Evolutionary conservation across 2,888 invertebrate species (phyloP).

Genomic region (Ptilodon capucinus): DNA sequence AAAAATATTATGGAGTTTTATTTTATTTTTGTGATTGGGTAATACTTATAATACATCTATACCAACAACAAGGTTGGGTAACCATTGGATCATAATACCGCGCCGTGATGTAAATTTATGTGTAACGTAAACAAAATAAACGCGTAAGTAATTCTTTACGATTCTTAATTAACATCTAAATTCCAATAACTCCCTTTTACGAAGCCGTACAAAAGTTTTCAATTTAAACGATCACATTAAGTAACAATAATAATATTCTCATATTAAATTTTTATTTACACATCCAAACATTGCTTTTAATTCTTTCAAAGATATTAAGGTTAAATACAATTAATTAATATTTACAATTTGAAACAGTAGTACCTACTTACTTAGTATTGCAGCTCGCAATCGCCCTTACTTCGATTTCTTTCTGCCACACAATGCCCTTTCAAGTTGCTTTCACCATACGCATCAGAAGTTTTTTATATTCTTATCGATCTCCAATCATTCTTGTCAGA

Average conservation of each 20-base stretch:
- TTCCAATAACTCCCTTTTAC: slow-evolving; percentile 45
- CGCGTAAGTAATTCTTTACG: slow-evolving; percentile 29
- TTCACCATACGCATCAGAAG: not conserved
- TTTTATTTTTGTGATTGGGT: slow-evolving; percentile 22
- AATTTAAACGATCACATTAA: slow-evolving; percentile 69
- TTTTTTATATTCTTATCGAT: not conserved
- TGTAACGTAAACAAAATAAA: slow-evolving; percentile 21
- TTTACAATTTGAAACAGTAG: slow-evolving; percentile 68
- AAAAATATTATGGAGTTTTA: slow-evolving; percentile 12
- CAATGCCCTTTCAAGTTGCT: not conserved
- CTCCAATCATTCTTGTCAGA: not conserved
- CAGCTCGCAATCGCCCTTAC: slow-evolving; percentile 69
- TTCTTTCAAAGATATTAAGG: slow-evolving; percentile 49
- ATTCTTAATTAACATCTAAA: slow-evolving; percentile 29
- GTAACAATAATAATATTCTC: slow-evolving; percentile 68
- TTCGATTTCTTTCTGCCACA: slow-evolving; percentile 28
- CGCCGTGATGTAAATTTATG: slow-evolving; percentile 32
- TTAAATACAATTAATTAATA: slow-evolving; percentile 51
- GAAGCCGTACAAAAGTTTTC: slow-evolving; percentile 62
- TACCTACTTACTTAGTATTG: slow-evolving; percentile 79
- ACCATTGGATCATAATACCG: slow-evolving; percentile 41
- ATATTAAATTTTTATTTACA: slow-evolving; percentile 68
- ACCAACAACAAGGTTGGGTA: slow-evolving; percentile 42
- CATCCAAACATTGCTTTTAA: slow-evolving; percentile 71
- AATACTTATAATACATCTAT: slow-evolving; percentile 16